Conservation (phyloP, 2,888 invertebrate species). For the Agrochola circellaris region DNA sequence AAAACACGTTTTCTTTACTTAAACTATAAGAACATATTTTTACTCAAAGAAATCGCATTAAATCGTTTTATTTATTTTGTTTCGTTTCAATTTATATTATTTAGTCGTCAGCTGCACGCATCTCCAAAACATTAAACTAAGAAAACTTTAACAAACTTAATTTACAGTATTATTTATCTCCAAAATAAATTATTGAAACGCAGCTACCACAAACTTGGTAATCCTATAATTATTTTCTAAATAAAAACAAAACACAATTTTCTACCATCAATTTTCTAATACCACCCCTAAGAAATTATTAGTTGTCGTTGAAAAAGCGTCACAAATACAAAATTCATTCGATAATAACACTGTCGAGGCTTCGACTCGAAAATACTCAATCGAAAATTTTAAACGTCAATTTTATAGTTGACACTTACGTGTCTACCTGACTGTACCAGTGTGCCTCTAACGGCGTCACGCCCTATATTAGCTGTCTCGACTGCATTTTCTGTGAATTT, state of each 20-base stretch:
- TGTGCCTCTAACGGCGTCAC: slow-evolving; percentile 43
- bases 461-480: slow-evolving; percentile 56
- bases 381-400: slow-evolving; percentile 52
- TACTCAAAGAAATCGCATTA: not conserved
- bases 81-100: not conserved
- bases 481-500: slow-evolving; percentile 65
- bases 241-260: slow-evolving; percentile 18
- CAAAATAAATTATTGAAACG: slow-evolving; percentile 1
- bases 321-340: slow-evolving; percentile 61
- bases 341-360: slow-evolving; percentile 54
- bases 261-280: slow-evolving; percentile 16
- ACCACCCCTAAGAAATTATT: slow-evolving; percentile 10
- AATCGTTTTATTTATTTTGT: not conserved
- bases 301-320: slow-evolving; percentile 23
- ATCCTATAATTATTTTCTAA: slow-evolving; percentile 13
- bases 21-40: not conserved
- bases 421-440: slow-evolving; percentile 34
- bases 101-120: slow-evolving; percentile 4
- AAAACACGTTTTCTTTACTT: not conserved
- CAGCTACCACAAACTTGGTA: slow-evolving; percentile 4
- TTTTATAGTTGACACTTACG: slow-evolving; percentile 49
- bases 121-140: slow-evolving; percentile 8
- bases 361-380: slow-evolving; percentile 37
- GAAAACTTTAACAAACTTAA: slow-evolving; percentile 28
- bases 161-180: slow-evolving; percentile 7